Base-by-base conservation (phyloP, 2,888 invertebrate species). In the Cryptocephalus moraei region DNA sequence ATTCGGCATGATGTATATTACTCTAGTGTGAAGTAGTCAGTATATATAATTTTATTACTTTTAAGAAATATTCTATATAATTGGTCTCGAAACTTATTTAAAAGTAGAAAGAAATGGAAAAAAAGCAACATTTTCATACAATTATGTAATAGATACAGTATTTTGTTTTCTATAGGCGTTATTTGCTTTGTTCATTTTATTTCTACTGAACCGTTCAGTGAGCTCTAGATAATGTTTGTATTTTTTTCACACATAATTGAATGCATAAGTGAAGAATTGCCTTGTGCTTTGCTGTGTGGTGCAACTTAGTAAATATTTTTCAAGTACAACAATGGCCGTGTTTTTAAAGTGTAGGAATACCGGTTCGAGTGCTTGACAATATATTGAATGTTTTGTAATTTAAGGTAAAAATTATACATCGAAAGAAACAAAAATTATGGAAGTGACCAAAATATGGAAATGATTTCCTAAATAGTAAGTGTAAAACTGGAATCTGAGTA, bases 311-410 rank as follows among this genome's bases (percentile, higher is more conserved):
- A 52, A 45, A 53, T 22, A 51, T 54, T 46, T 54, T 48, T 52
- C 47, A 56, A 56, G 56, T 58, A 55, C 56, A 58, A 56, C 49
- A n/a, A n/a, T n/a, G n/a, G n/a, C n/a, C n/a, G n/a, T n/a, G n/a
- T n/a, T n/a, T n/a, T n/a, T n/a, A n/a, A n/a, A n/a, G n/a, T n/a
- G n/a, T n/a, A n/a, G n/a, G n/a, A n/a, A n/a, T n/a, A n/a, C n/a
- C n/a, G n/a, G n/a, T n/a, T n/a, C n/a, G n/a, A n/a, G n/a, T n/a
- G n/a, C n/a, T n/a, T n/a, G n/a, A n/a, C n/a, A n/a, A n/a, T n/a
- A n/a, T n/a, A n/a, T n/a, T n/a, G n/a, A n/a, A n/a, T n/a, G n/a
- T n/a, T n/a, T n/a, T n/a, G n/a, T n/a, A n/a, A n/a, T n/a, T n/a
- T n/a, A n/a, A n/a, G n/a, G n/a, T n/a, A n/a, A n/a, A n/a, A n/a